These are phyloP conservation scores for Psittacula derbiana DNA, from an alignment of 2,797 vertebrate species.

Conservation along the genomic window DNA sequence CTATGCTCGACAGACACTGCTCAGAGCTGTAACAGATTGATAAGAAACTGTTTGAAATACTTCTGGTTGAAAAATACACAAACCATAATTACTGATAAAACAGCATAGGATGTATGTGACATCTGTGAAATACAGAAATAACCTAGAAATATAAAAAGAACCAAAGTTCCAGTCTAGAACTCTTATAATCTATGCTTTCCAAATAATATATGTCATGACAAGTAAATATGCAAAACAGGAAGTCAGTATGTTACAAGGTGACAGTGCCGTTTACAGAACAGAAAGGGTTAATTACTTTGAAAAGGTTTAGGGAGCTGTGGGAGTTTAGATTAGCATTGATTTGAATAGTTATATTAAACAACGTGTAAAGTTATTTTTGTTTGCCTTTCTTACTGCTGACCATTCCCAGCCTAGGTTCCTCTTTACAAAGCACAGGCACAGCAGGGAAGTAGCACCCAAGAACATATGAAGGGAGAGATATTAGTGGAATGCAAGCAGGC, in stretches of 20 bases:
- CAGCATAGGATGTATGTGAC: not conserved
- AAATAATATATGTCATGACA: not conserved
- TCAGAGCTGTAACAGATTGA: not conserved
- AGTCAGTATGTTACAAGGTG: not conserved
- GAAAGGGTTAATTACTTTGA: conserved; percentile 11
- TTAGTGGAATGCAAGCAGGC: conserved; percentile 6
- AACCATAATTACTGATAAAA: not conserved
- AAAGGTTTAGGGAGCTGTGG: not conserved
- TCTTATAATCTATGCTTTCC: not conserved
- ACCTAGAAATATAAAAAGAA: not conserved
- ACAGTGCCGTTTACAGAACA: not conserved
- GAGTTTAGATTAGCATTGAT: not conserved
- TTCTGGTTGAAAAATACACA: not conserved
- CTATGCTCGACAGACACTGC: not conserved
- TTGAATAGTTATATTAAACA: not conserved
- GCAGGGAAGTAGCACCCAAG: not conserved
- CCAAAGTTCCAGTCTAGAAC: not conserved
- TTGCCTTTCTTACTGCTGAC: not conserved
- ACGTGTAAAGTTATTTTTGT: not conserved
- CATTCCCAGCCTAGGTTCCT: not conserved
- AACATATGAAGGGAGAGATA: not conserved
- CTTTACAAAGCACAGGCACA: not conserved
- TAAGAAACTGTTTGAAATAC: not conserved
- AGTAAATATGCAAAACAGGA: not conserved
- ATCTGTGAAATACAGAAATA: not conserved